phyloP scores from a whole-genome alignment of 1,140 invertebrate genomes.

The Zaprionus davidi region DNA sequence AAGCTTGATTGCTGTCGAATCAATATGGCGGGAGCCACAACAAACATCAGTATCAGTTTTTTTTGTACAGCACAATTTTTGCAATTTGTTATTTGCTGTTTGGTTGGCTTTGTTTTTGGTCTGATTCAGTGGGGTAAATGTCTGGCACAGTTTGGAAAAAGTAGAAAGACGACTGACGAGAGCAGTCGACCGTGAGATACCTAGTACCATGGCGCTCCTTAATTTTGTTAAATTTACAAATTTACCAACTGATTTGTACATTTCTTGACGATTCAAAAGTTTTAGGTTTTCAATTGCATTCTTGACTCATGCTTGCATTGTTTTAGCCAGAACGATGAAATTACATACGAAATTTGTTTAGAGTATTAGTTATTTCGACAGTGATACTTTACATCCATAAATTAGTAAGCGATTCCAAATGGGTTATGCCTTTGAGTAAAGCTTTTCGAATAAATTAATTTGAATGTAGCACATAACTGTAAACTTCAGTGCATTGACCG shows the following conservation, averaged over 20 bases:
- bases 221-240: neutral
- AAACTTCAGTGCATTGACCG: constrained; percentile 24
- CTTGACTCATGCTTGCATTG: neutral
- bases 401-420: neutral
- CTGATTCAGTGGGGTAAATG: neutral
- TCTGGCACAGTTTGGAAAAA: neutral
- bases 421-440: neutral
- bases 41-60: neutral
- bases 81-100: neutral
- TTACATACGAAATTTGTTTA: neutral
- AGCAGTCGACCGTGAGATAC: constrained; percentile 1
- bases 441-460: neutral
- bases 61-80: neutral
- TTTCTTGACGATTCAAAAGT: neutral
- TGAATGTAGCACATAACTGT: neutral
- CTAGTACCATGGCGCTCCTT: neutral
- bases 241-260: too few relatives aligned
- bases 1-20: neutral
- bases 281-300: neutral
- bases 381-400: neutral
- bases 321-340: neutral
- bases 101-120: neutral
- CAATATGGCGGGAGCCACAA: neutral
- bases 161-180: neutral
- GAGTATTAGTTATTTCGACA: neutral